phyloP scores from a whole-genome alignment of 2,888 invertebrate genomes.

The Acrobasis consociella region DNA sequence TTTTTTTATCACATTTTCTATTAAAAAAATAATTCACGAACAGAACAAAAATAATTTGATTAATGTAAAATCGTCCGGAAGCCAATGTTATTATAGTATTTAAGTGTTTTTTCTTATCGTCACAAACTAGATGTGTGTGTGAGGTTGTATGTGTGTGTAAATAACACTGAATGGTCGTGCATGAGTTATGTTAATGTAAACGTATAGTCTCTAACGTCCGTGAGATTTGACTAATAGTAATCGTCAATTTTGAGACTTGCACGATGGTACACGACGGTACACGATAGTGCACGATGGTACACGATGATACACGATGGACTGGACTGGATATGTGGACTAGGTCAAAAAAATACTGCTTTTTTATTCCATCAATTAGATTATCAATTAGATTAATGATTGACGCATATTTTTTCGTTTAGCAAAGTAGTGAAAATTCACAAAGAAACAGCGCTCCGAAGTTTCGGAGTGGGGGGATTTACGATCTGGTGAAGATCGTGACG shows the following conservation, averaged over 20 bases:
- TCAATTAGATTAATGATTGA: no score
- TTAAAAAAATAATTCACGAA: not conserved
- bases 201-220: conserved; percentile 1
- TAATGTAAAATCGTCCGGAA: conserved; percentile 39
- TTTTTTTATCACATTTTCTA: no score
- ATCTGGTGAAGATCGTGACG: no score
- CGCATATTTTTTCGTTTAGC: no score
- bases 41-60: conserved; percentile 25
- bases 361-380: no score
- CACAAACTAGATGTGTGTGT: conserved; percentile 23
- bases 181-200: not conserved
- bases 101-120: conserved; percentile 39
- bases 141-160: conserved; percentile 23
- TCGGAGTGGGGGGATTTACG: no score
- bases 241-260: conserved; percentile 13
- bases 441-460: no score
- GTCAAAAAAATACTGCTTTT: no score
- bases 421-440: no score
- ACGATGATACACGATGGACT: no score
- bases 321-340: no score
- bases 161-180: conserved; percentile 20
- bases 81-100: conserved; percentile 41
- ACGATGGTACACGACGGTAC: conserved; percentile 11
- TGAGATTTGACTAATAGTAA: conserved; percentile 13
- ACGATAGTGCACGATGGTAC: no score